These are phyloP conservation scores for Drosophila tsacasi DNA, from an alignment of 1,140 invertebrate species.

Conservation along the genomic window DNA sequence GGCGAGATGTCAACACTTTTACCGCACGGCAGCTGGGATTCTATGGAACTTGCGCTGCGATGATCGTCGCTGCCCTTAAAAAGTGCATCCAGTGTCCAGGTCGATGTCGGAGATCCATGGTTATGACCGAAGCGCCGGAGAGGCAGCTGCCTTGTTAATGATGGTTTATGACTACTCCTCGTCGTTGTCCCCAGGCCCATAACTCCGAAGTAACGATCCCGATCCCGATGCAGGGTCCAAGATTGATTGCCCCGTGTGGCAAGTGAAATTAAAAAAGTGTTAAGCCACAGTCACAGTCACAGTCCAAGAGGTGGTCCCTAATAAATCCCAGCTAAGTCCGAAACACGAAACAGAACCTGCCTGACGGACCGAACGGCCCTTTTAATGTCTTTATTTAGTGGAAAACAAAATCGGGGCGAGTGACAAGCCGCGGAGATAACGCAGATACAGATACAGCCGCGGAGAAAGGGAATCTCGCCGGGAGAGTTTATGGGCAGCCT, in stretches of 20 bases:
- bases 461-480: slow-evolving; percentile 25
- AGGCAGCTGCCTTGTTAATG: slow-evolving; percentile 65
- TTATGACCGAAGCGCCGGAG: slow-evolving; percentile 34
- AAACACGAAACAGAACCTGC: slow-evolving; percentile 54
- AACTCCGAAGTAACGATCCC: slow-evolving; percentile 50
- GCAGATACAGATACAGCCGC: slow-evolving; percentile 1
- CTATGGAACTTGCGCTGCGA: slow-evolving; percentile 57
- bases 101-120: slow-evolving; percentile 23
- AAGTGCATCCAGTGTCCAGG: slow-evolving; percentile 38
- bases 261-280: slow-evolving; percentile 83
- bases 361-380: slow-evolving; percentile 65
- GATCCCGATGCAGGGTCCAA: slow-evolving; percentile 29
- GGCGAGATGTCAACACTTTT: slow-evolving; percentile 70
- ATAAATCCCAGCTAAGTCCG: slow-evolving; percentile 65
- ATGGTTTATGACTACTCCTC: slow-evolving; percentile 69
- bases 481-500: slow-evolving; percentile 38
- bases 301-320: slow-evolving; percentile 69
- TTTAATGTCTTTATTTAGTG: slow-evolving; percentile 83
- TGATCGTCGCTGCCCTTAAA: slow-evolving; percentile 47
- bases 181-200: slow-evolving; percentile 62
- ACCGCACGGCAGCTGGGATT: slow-evolving; percentile 58
- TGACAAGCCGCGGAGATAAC: slow-evolving; percentile 71
- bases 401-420: slow-evolving; percentile 78
- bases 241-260: slow-evolving; percentile 75
- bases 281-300: slow-evolving; percentile 58